These are phyloP conservation scores for Florisuga fusca DNA, from an alignment of 2,797 vertebrate species.

Conservation along the genomic window DNA sequence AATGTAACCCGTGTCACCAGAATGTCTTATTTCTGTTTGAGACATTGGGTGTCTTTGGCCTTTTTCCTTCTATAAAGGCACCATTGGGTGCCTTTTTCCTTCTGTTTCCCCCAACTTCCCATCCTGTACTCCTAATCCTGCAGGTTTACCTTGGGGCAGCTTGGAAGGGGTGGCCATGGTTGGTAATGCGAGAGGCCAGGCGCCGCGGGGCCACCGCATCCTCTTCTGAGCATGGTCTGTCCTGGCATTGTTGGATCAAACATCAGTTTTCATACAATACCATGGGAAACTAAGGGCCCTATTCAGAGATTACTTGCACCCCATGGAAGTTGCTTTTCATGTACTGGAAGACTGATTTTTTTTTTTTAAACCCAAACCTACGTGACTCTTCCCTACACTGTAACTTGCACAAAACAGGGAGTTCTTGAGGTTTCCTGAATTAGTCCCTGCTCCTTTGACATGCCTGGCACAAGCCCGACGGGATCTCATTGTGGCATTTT, in stretches of 20 bases:
- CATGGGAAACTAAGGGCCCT: slow-evolving; percentile 44
- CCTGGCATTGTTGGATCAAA: slow-evolving; percentile 38
- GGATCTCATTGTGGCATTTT: slow-evolving; percentile 55
- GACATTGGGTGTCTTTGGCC: neutral
- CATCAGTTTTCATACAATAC: slow-evolving; percentile 12
- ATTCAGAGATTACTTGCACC: slow-evolving; percentile 53
- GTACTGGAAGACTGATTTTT: slow-evolving; percentile 47
- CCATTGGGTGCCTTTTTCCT: neutral
- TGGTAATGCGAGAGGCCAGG: neutral
- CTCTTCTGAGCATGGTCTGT: slow-evolving; percentile 48
- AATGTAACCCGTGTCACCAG: rapidly evolving
- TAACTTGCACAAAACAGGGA: slow-evolving; percentile 49
- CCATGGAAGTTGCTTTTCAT: slow-evolving; percentile 61
- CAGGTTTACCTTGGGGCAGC: neutral
- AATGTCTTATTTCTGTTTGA: neutral
- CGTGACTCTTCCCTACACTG: slow-evolving; percentile 40
- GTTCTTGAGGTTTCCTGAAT: slow-evolving; percentile 57
- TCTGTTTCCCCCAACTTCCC: neutral
- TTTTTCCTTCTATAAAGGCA: neutral
- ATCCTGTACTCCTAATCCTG: neutral
- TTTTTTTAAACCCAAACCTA: slow-evolving; percentile 19
- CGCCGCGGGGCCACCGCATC: neutral
- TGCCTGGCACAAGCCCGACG: slow-evolving; percentile 41
- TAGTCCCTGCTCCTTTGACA: slow-evolving; percentile 68
- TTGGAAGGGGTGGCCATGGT: neutral